These are phyloP conservation scores for Masticophis lateralis DNA, from an alignment of 2,797 vertebrate genomes.

Conservation along the genomic window DNA sequence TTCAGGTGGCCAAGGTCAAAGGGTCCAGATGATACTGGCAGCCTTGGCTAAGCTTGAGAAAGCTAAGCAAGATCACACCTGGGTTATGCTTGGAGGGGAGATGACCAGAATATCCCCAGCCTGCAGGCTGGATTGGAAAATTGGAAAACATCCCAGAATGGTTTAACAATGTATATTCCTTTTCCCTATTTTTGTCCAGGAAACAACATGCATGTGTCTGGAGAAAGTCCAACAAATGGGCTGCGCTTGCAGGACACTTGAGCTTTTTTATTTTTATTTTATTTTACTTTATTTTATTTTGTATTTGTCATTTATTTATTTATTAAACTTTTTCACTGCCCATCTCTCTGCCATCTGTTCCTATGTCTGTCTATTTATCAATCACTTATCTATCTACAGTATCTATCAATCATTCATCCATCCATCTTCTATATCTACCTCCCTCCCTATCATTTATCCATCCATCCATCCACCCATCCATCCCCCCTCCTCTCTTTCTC, in stretches of 20 bases:
- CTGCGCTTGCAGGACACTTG: not conserved
- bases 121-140: not conserved
- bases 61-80: not conserved
- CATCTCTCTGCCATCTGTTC: not conserved
- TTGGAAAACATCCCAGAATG: not conserved
- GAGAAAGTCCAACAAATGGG: not conserved
- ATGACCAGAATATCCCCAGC: not conserved
- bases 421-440: no score
- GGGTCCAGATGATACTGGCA: not conserved
- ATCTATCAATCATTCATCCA: no score
- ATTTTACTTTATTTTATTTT: not conserved
- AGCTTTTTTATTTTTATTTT: not conserved
- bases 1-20: not conserved
- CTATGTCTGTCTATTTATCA: not conserved
- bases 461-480: no score
- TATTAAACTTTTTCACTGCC: not conserved
- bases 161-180: not conserved
- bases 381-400: no score
- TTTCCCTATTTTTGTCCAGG: not conserved
- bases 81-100: not conserved
- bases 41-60: not conserved
- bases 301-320: not conserved
- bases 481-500: no score
- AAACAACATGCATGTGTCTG: not conserved
- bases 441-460: no score